Evolutionary conservation across 2,113 vertebrate species (phyloP).

Genomic region (Mobula birostris): DNA sequence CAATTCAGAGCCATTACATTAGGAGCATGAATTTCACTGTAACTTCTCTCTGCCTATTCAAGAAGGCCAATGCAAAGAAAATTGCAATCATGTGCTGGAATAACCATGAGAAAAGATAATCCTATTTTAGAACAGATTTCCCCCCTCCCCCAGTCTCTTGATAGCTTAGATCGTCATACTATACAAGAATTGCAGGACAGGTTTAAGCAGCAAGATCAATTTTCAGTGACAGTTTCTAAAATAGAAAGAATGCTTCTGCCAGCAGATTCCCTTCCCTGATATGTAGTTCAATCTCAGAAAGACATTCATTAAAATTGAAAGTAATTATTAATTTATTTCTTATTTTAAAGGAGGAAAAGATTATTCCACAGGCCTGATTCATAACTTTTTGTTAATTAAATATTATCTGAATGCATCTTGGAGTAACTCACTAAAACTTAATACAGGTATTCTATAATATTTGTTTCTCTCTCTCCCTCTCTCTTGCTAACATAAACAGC

Average conservation of each 20-base stretch:
- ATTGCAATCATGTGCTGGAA: neutral
- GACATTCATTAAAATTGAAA: neutral
- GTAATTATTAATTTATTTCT: neutral
- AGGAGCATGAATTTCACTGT: neutral
- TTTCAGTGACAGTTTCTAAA: slow-evolving; percentile 1
- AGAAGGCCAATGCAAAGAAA: neutral
- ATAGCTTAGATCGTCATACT: neutral
- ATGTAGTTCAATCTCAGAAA: neutral
- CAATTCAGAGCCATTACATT: neutral
- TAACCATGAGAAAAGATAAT: neutral
- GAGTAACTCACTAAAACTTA: neutral
- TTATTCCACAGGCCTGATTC: neutral
- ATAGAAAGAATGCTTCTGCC: slow-evolving; percentile 20
- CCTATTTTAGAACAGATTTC: neutral
- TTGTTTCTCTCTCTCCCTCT: neutral
- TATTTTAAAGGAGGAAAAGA: neutral
- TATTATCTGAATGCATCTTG: neutral
- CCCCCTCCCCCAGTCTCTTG: neutral
- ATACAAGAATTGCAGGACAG: neutral
- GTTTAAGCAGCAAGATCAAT: neutral
- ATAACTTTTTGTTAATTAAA: neutral
- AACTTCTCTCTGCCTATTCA: neutral
- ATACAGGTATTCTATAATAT: neutral
- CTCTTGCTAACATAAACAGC: neutral
- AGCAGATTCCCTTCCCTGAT: neutral